Evolutionary conservation across 1,140 invertebrate genomes (phyloP), one percentile per base, ranked within the genome.

Genomic region (Dreissena rostriformis): DNA sequence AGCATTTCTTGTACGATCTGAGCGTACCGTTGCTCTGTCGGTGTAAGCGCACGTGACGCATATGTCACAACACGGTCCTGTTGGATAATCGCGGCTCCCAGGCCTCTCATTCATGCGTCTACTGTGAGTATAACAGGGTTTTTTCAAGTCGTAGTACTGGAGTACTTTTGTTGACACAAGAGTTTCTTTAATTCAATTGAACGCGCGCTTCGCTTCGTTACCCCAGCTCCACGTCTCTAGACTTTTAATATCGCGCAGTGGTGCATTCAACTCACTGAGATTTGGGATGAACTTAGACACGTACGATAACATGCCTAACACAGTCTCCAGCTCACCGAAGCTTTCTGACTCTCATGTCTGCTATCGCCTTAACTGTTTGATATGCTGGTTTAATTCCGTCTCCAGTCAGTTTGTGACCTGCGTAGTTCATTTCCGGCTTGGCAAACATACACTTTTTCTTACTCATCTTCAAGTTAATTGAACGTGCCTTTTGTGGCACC

Each of bases 1-100:
- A 94, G 86, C 15, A 93, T 94, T 90, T 96, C 95, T 88, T 93
- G 88, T 87, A 95, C 94, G 0, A 95, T 93, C 88, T 95, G 93
- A 19, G 86, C 83, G 68, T 88, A 89, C 15, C 67, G 22, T 91
- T 65, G 93, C 87, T 74, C 86, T 77, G 86, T 91, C 73, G 28
- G 84, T 88, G 39, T 93, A 15, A 95, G 83, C 15, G 92, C 88
- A 53, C 93, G 82, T 7, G 93, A 94, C 7, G 92, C 91, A 91
- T 91, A 94, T 28, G 88, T 86, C 4, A 94, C 87, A 10, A 92
- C 91, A 39, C 91, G 73, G n/a, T 86, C 79, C 55, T 94, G 84
- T 84, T 95, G 94, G 17, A 94, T 67, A 1, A 94, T 26, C n/a
- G 93, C 91, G 29, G 91, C 91, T 14, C 93, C 93, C n/a, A 94